Evolutionary conservation across 2,888 invertebrate genomes (phyloP).

Genomic region (Eumerus sabulonum): DNA sequence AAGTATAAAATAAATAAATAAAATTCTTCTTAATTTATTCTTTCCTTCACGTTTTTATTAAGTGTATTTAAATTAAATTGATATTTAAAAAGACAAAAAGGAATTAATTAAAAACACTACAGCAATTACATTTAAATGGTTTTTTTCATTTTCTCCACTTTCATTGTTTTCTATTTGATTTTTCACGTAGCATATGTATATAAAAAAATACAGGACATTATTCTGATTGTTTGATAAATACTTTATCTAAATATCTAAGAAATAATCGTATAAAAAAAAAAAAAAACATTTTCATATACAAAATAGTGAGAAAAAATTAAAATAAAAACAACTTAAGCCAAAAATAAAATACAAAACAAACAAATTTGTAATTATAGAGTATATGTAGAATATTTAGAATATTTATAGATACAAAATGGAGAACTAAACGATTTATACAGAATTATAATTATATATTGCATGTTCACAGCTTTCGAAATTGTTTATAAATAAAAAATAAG

Average conservation of each 20-base stretch:
- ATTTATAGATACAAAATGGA: too few species aligned
- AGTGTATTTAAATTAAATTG: slow-evolving; percentile 65
- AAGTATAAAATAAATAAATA: too few species aligned
- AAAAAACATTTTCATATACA: slow-evolving; percentile 40
- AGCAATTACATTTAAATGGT: slow-evolving; percentile 67
- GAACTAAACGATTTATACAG: slow-evolving; percentile 30
- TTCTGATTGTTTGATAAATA: slow-evolving; percentile 67
- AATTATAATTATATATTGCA: slow-evolving; percentile 19
- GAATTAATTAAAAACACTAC: slow-evolving; percentile 67
- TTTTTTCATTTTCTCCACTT: slow-evolving; percentile 26
- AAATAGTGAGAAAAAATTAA: slow-evolving; percentile 53
- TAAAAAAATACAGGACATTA: slow-evolving; percentile 67
- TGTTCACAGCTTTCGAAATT: slow-evolving; percentile 59
- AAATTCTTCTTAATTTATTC: slow-evolving; percentile 44
- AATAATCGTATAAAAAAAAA: slow-evolving; percentile 59
- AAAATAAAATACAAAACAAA: slow-evolving; percentile 33
- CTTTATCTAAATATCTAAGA: slow-evolving; percentile 63
- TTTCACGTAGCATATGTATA: slow-evolving; percentile 58
- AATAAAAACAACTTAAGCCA: slow-evolving; percentile 16
- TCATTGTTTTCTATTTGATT: slow-evolving; percentile 9
- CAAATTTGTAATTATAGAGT: slow-evolving; percentile 20
- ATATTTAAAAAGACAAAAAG: slow-evolving; percentile 61
- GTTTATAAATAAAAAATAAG: slow-evolving; percentile 34
- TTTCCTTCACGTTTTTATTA: slow-evolving; percentile 65
- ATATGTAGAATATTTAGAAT: too few species aligned